Conservation (phyloP, 2,113 vertebrate species). For the Uropsilus gracilis region DNA sequence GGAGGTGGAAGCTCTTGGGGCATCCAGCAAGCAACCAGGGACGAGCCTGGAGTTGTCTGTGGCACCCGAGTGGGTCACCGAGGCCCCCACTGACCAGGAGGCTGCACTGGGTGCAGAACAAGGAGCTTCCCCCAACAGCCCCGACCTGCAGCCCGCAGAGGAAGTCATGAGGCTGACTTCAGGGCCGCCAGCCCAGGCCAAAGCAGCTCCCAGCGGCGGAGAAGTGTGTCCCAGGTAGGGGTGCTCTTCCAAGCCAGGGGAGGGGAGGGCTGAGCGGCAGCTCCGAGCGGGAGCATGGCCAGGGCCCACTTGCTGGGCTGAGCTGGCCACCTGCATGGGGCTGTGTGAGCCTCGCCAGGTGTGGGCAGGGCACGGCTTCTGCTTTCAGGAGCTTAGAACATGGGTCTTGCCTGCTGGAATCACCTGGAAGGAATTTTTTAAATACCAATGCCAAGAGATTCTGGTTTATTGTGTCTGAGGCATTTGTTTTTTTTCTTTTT, state of each 20-base stretch:
- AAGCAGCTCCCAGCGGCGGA: background rate
- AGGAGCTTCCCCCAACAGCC: background rate
- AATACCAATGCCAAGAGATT: background rate
- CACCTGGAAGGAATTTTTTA: background rate
- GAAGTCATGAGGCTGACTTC: background rate
- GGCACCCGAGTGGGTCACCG: background rate
- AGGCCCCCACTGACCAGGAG: background rate
- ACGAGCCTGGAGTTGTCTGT: background rate
- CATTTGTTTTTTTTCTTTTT: background rate
- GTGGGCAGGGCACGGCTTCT: background rate
- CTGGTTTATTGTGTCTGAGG: background rate
- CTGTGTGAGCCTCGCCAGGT: background rate
- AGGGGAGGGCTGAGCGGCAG: no score
- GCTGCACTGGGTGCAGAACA: background rate
- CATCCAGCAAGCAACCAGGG: background rate
- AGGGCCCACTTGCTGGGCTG: background rate
- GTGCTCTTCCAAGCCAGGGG: background rate
- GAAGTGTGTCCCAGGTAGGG: conserved; percentile 43
- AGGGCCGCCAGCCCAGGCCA: background rate
- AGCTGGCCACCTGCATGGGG: fast-evolving
- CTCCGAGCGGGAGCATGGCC: fast-evolving
- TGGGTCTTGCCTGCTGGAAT: background rate
- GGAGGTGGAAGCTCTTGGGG: background rate
- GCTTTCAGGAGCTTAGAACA: background rate
- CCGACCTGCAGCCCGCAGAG: background rate